These are phyloP conservation scores for Toxotes lorentzi DNA, from an alignment of 2,797 vertebrate genomes.

Conservation along the genomic window DNA sequence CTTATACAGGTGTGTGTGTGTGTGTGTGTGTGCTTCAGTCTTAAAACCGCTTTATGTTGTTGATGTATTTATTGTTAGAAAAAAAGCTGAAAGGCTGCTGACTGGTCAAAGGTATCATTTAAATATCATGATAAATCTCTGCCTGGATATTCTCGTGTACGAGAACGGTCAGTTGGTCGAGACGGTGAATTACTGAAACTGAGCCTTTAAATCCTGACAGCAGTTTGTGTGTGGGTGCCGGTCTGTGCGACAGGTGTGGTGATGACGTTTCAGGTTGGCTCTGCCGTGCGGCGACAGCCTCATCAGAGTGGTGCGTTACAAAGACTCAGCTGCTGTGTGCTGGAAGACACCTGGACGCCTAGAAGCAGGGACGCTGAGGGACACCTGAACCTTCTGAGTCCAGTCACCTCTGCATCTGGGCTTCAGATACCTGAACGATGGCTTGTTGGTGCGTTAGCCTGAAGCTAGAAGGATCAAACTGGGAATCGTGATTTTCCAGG, in stretches of 20 bases:
- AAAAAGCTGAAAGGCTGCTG: not conserved
- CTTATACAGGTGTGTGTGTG: not conserved
- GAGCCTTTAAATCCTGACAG: not conserved
- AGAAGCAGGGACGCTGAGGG: not conserved
- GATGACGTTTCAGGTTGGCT: constrained; percentile 6
- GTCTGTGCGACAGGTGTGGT: not conserved
- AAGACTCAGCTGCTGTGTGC: constrained; percentile 33
- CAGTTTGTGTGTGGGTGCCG: not conserved
- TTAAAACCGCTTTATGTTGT: not conserved
- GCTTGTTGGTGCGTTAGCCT: not conserved
- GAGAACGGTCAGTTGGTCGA: no score
- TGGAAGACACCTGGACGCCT: constrained; percentile 53
- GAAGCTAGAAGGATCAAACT: not conserved
- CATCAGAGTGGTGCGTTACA: constrained; percentile 25
- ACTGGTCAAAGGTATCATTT: not conserved
- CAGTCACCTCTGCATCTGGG: constrained; percentile 3
- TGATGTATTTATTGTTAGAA: not conserved
- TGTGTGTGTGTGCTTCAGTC: not conserved
- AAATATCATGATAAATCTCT: no score
- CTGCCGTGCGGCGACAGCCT: not conserved
- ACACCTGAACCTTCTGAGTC: constrained; percentile 34
- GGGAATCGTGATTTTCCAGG: not conserved
- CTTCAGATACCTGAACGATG: not conserved
- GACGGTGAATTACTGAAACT: no score
- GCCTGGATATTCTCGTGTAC: no score